These are phyloP conservation scores for Uria aalge DNA, from an alignment of 2,113 vertebrate genomes.

Conservation along the genomic window DNA sequence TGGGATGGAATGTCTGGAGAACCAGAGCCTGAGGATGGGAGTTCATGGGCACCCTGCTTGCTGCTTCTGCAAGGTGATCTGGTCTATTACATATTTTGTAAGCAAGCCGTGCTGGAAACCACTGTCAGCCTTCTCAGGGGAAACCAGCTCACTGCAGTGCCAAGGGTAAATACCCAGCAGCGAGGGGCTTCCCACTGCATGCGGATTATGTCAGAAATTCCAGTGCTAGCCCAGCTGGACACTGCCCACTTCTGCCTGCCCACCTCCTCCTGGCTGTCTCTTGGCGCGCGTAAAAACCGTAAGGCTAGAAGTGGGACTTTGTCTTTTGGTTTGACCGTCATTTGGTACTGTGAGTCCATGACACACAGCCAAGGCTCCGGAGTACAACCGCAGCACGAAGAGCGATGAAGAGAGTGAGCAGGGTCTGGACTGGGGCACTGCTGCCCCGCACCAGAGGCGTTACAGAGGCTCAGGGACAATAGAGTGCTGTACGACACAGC, in stretches of 20 bases:
- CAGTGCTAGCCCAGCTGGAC: background rate
- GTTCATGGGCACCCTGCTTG: background rate
- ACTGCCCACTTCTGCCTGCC: background rate
- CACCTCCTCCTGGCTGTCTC: background rate
- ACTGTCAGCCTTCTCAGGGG: background rate
- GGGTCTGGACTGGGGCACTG: background rate
- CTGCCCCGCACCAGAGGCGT: background rate
- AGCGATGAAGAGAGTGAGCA: background rate
- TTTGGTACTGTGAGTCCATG: background rate
- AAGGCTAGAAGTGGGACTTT: background rate
- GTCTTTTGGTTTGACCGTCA: background rate
- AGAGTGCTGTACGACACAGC: background rate
- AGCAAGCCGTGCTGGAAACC: background rate
- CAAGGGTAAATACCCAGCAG: background rate
- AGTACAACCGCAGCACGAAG: background rate
- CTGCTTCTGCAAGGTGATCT: background rate
- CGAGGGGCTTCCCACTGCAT: background rate
- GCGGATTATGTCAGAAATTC: background rate
- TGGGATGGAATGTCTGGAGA: background rate
- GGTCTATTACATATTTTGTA: background rate
- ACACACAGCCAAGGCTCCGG: background rate
- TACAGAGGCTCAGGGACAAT: background rate
- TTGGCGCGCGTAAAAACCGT: background rate
- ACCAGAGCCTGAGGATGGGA: background rate
- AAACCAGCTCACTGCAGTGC: background rate